Base-by-base conservation (phyloP, 2,888 invertebrate genomes). In the Conistra vaccinii region DNA sequence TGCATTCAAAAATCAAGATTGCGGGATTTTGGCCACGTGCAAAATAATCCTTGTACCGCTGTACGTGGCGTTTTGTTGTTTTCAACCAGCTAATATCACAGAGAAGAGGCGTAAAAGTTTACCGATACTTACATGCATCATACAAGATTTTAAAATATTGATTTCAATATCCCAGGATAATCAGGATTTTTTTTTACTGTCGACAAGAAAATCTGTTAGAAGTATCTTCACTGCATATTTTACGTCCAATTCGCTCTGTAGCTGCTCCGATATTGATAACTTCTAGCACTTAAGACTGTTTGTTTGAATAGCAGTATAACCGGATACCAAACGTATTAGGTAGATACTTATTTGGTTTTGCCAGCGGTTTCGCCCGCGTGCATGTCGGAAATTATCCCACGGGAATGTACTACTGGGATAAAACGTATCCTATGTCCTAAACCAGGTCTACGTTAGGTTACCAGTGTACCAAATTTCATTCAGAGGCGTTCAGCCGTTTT, bases 201-300 rank as follows among this genome's bases (percentile, higher is more conserved):
- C 48, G 53, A 70, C 70, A 17, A 20, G 48, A 39, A 70, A 70
- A 61, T 76, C 69, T 32, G 70, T 62, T 12, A 62, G 61, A 39
- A 23, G 42, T 35, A 26, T 17, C 42, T 48, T 62, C 17, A 42
- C 39, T 76, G 78, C 76, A 76, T 76, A 78, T 76, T 76, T 76
- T 55, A 76, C 48, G 39, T 26, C 14, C 76, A 42, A 63, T 78
- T 51, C 55, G 32, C 32, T 26, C 32, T 17, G 48, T 51, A 20
- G 48, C 62, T 78, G 62, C 62, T 63, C 4, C 23, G 29, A 32
- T 51, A 76, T 78, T 62, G 78, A 76, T 78, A 62, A 70, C 9
- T 78, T 76, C 39, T 23, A 39, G 39, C 29, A 35, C 0, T 17
- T 17, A 70, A 39, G 20, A 45, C 7, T 45, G 20, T 53, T n/a